Evolutionary conservation across 2,888 invertebrate genomes (phyloP).

Genomic region (Eutolmus rufibarbis): DNA sequence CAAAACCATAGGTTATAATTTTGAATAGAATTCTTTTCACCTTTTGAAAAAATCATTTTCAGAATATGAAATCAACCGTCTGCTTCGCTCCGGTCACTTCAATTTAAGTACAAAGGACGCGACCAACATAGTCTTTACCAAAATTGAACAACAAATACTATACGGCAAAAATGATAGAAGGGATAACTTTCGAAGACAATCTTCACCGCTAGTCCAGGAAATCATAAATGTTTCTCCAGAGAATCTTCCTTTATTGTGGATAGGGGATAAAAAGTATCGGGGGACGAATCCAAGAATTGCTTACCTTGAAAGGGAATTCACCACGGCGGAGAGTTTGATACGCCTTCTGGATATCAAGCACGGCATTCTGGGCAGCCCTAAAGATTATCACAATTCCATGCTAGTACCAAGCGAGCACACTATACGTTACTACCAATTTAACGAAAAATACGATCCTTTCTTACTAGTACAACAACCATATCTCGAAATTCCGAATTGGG

Average conservation of each 20-base stretch:
- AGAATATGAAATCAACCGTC: slow-evolving; percentile 58
- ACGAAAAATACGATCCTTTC: slow-evolving; percentile 56
- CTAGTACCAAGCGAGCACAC: slow-evolving; percentile 55
- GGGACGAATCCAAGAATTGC: slow-evolving; percentile 57
- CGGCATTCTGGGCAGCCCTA: slow-evolving; percentile 60
- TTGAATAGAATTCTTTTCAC: background rate
- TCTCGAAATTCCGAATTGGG: slow-evolving; percentile 42
- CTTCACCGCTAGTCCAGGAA: slow-evolving; percentile 59
- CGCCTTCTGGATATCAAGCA: slow-evolving; percentile 53
- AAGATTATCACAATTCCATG: slow-evolving; percentile 56
- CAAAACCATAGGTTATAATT: slow-evolving; percentile 51
- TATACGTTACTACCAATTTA: slow-evolving; percentile 54
- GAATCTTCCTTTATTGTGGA: slow-evolving; percentile 58
- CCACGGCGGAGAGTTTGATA: slow-evolving; percentile 55
- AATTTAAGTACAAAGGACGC: slow-evolving; percentile 50
- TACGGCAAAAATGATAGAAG: slow-evolving; percentile 56
- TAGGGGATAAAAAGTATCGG: slow-evolving; percentile 59
- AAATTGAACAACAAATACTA: slow-evolving; percentile 54
- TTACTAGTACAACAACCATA: slow-evolving; percentile 55
- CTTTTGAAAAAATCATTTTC: background rate
- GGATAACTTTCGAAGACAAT: slow-evolving; percentile 57
- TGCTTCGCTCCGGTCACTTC: slow-evolving; percentile 60
- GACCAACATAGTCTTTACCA: slow-evolving; percentile 50
- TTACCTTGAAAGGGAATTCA: slow-evolving; percentile 57
- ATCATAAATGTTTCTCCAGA: slow-evolving; percentile 51